Base-by-base conservation (phyloP, 2,797 vertebrate species). In the Argentina silus region DNA sequence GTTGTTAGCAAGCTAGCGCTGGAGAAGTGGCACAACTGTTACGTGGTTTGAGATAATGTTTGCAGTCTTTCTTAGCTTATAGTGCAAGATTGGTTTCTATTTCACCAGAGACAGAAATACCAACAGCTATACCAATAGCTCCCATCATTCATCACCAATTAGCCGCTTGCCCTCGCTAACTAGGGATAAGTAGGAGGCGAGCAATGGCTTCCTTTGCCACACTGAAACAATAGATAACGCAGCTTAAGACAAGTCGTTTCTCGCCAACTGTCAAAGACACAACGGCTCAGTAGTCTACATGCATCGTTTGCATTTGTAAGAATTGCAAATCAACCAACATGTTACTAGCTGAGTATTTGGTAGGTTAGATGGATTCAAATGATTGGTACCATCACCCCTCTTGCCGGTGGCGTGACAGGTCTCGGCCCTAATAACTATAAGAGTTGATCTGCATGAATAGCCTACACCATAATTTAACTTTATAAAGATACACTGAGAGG, bases 201-300 rank as follows among this genome's bases (percentile, higher is more conserved):
- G 68, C 64, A 79, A 65, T 36, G 75, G 70, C 65, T 67, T 74
- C 85, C 67, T 66, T 63, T 75, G 70, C 67, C 70, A 73, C 80
- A 85, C 67, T 82, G 74, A 80, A 80, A 73, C 43, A 69, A 85
- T 60, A 87, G 82, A 82, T 81, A 87, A 82, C 77, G 55, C 67
- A 72, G 43, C 60, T 42, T 27, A 76, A 65, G 60, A 78, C 59
- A 84, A 73, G 73, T 78, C 15, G 3, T 67, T 74, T 73, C 5
- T 68, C 5, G 42, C 7, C 21, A 84, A 77, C 65, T n/a, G 45
- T 75, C 73, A 6, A 69, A 67, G 51, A 67, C 79, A 59, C 47
- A n/a, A 7, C 45, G 3, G 65, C 21, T 36, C 59, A 42, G 14
- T 36, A 70, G 72, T 36, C 67, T 55, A 12, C 50, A 68, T 56